Percentiles rank a stretch among this genome's conserved stretches.
phyloP scores from a whole-genome alignment of 1,140 invertebrate species.

The Sarcophaga peregrina region DNA sequence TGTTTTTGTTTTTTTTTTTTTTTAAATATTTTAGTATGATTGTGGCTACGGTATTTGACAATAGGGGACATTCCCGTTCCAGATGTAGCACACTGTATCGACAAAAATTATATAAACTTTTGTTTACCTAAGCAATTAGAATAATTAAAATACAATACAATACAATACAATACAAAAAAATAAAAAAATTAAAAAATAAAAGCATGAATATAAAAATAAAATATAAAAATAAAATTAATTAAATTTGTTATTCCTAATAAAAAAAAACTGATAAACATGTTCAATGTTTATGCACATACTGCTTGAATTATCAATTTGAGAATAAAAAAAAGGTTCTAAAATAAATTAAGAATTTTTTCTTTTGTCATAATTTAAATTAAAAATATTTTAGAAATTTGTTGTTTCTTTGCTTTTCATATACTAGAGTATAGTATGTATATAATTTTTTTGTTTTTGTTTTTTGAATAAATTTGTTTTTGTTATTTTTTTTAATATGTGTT shows the following conservation, averaged over 20 bases:
- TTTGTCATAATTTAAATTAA: no score
- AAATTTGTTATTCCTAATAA: slow-evolving; percentile 6
- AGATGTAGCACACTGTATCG: slow-evolving; percentile 80
- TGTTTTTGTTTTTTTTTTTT: slow-evolving; percentile 33
- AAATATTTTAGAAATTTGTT: no score
- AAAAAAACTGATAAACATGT: neutral
- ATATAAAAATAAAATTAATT: neutral
- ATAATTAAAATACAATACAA: neutral
- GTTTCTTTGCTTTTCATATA: neutral
- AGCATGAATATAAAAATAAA: neutral
- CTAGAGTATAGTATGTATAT: slow-evolving; percentile 30
- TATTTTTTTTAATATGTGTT: slow-evolving; percentile 60
- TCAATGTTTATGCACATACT: neutral
- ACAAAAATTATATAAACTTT: neutral
- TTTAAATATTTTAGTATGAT: slow-evolving; percentile 56
- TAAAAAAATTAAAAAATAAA: no score
- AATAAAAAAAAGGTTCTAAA: neutral
- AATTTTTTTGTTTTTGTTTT: slow-evolving; percentile 9
- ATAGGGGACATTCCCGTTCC: slow-evolving; percentile 85
- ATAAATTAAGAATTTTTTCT: no score
- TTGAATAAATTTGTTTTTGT: slow-evolving; percentile 49
- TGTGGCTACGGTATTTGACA: slow-evolving; percentile 81
- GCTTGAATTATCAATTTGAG: neutral
- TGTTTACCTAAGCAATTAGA: neutral
- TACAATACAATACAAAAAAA: neutral